Percentiles rank a stretch among this genome's conserved stretches.
Evolutionary conservation across 2,113 vertebrate species (phyloP).

Genomic region (Coregonus clupeaformis): DNA sequence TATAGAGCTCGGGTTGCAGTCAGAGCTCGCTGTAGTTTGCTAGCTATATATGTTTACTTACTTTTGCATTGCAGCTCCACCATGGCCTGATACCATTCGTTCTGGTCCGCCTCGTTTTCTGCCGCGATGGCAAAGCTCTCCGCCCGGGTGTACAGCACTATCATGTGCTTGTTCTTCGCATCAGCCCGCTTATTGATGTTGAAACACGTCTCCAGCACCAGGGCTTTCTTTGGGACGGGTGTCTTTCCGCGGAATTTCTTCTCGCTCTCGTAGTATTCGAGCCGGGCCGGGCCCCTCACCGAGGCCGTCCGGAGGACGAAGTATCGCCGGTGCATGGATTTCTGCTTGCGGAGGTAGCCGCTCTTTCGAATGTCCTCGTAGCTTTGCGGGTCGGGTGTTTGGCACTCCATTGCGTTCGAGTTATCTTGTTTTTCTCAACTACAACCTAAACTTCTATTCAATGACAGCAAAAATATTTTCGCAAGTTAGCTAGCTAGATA

Average conservation of each 20-base stretch:
- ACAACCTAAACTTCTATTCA: background rate
- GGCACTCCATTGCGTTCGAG: slow-evolving; percentile 59
- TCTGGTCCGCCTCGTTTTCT: slow-evolving; percentile 76
- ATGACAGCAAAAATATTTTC: no score
- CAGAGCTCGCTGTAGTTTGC: no score
- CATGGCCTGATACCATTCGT: slow-evolving; percentile 78
- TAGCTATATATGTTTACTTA: slow-evolving; percentile 44
- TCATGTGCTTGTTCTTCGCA: slow-evolving; percentile 78
- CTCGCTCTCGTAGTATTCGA: slow-evolving; percentile 81
- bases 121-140: slow-evolving; percentile 79
- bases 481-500: no score
- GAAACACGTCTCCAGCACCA: slow-evolving; percentile 76
- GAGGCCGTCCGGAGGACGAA: slow-evolving; percentile 77
- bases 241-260: slow-evolving; percentile 80
- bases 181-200: slow-evolving; percentile 82
- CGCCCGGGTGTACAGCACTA: slow-evolving; percentile 76
- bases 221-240: slow-evolving; percentile 65
- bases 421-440: slow-evolving; percentile 19
- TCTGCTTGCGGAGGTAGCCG: slow-evolving; percentile 83
- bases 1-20: no score
- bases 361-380: slow-evolving; percentile 74
- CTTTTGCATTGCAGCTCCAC: slow-evolving; percentile 78
- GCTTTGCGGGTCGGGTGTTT: slow-evolving; percentile 45
- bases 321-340: slow-evolving; percentile 80
- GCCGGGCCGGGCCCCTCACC: slow-evolving; percentile 72